Conservation (phyloP, 2,113 vertebrate genomes). For the Phalacrocorax brasilianus region DNA sequence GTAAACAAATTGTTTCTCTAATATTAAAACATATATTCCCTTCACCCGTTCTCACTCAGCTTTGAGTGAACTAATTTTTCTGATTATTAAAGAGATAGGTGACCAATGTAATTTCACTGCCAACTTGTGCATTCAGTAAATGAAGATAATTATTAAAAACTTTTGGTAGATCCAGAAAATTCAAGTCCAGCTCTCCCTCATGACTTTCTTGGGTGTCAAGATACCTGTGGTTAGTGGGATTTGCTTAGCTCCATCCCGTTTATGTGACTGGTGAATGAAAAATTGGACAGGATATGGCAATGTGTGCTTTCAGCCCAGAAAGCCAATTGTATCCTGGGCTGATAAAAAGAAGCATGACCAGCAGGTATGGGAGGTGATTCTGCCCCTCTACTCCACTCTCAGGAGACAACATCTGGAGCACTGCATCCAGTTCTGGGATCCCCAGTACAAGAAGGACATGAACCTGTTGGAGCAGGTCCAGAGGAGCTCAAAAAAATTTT, state of each 20-base stretch:
- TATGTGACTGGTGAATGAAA: neutral
- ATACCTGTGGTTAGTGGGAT: neutral
- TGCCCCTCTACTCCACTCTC: neutral
- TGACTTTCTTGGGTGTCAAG: neutral
- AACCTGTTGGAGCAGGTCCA: too few species aligned
- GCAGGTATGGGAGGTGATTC: neutral
- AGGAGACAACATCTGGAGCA: neutral
- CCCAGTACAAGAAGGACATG: too few species aligned
- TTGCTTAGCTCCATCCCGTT: neutral
- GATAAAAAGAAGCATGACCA: neutral
- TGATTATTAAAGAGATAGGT: neutral
- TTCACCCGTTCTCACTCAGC: slow-evolving; percentile 7
- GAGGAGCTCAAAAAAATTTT: too few species aligned
- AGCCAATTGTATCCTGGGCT: neutral
- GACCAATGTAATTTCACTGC: neutral
- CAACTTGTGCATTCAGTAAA: neutral
- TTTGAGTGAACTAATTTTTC: neutral
- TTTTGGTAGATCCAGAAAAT: neutral
- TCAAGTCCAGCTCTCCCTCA: neutral
- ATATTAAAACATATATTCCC: neutral
- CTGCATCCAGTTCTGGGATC: neutral
- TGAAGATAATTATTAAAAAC: neutral
- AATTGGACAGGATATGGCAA: neutral
- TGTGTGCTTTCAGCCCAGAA: neutral
- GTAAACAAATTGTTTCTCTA: neutral